Evolutionary conservation across 2,888 invertebrate genomes (phyloP).

Genomic region (Tenthredo scrophulariae): DNA sequence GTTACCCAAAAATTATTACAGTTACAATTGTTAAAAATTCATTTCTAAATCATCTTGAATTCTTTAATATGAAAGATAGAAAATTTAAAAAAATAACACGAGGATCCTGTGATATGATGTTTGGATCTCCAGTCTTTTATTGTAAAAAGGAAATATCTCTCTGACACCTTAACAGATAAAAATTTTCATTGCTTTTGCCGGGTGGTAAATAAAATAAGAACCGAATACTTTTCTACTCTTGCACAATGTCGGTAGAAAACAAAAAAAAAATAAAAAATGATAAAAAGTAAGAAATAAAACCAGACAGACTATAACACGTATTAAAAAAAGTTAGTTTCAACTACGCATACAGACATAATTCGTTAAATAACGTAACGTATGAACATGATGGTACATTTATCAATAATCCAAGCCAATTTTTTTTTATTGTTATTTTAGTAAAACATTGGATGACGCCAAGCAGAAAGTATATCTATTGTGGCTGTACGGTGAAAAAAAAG

Average conservation of each 20-base stretch:
- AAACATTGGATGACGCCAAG: neutral
- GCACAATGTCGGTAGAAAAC: neutral
- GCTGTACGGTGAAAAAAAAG: neutral
- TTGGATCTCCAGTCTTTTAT: slow-evolving; percentile 25
- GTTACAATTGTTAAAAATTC: neutral
- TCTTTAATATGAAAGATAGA: neutral
- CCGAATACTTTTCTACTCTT: slow-evolving; percentile 3
- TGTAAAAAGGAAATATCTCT: slow-evolving; percentile 18
- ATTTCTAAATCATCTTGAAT: slow-evolving; percentile 14
- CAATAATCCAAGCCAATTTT: neutral
- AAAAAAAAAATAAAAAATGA: neutral
- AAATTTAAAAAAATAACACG: slow-evolving; percentile 23
- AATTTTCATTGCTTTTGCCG: slow-evolving; percentile 20
- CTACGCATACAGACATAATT: neutral
- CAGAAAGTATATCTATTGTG: neutral
- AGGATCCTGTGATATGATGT: slow-evolving; percentile 6
- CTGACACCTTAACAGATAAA: slow-evolving; percentile 35
- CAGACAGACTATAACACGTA: neutral
- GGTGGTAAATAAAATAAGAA: neutral
- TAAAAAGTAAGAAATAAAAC: neutral
- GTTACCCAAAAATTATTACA: neutral
- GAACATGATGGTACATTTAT: slow-evolving; percentile 33
- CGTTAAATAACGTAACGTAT: slow-evolving; percentile 26
- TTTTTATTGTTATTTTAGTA: neutral
- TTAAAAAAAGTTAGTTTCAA: neutral